A percentile compares a stretch with the other conserved stretches of the same genome.
phyloP scores from a whole-genome alignment of 2,888 invertebrate species.

The Hirtodrosophila trivittata region DNA sequence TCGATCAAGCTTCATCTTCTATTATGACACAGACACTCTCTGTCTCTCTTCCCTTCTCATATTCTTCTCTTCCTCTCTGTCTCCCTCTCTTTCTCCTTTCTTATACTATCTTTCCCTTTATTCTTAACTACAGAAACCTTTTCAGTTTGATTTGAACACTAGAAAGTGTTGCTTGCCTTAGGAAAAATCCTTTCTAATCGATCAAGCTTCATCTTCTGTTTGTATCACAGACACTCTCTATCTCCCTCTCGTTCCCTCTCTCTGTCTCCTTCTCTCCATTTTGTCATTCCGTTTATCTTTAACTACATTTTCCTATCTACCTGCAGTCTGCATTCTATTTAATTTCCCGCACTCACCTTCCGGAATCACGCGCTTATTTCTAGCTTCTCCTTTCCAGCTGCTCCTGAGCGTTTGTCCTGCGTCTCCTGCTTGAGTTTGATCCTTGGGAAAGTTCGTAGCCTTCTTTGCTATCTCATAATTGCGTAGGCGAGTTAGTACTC shows the following conservation, averaged over 20 bases:
- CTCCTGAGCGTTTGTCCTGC: not conserved
- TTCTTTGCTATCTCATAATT: slow-evolving; percentile 69
- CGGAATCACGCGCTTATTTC: slow-evolving; percentile 52
- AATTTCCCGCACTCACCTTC: slow-evolving; percentile 25
- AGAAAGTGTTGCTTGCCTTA: no score
- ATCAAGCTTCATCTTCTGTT: no score
- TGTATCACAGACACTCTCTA: no score
- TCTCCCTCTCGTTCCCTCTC: not conserved
- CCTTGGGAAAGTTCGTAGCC: not conserved
- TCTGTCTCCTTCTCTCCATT: not conserved
- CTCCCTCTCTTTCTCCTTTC: no score
- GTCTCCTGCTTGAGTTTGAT: not conserved
- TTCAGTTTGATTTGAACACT: no score
- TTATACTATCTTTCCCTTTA: no score
- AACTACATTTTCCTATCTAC: slow-evolving; percentile 5
- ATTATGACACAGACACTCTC: no score
- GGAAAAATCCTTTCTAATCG: no score
- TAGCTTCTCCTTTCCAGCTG: slow-evolving; percentile 1
- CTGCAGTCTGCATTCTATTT: slow-evolving; percentile 30
- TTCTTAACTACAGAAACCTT: no score
- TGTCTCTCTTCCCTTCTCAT: no score
- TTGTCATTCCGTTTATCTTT: not conserved
- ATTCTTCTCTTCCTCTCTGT: no score
- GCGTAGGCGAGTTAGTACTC: slow-evolving; percentile 76
- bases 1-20: no score